Evolutionary conservation across 2,888 invertebrate species (phyloP), one percentile per base, ranked within the genome.

Genomic region (Cyaniris semiargus): DNA sequence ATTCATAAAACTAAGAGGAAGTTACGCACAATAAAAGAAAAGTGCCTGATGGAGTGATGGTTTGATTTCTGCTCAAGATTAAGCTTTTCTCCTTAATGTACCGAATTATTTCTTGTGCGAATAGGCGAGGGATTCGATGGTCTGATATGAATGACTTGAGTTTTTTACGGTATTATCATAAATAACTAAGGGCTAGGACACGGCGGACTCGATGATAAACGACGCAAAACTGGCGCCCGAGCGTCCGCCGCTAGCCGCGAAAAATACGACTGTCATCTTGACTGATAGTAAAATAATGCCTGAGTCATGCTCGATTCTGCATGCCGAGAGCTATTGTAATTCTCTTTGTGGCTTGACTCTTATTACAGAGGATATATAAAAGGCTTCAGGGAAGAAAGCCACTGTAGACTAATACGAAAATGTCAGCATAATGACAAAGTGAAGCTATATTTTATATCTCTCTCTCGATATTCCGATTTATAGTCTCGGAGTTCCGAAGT

Each of bases 201-300:
- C 84, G 85, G 86, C 85, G 83, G 85, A 88, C 87, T 88, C 86
- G 87, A 93, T 94, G 92, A 94, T 92, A 92, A 93, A 93, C 88
- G 92, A 92, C 84, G 85, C 80, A 78, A 83, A 88, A 88, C 80
- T 83, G 91, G 92, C 93, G 92, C 90, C 91, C 86, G 84, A 86
- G 85, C 89, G 92, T 88, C 93, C 90, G 89, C 88, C 89, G 88
- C 86, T 90, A 89, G 88, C 86, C 91, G 88, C 91, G 91, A 92
- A 94, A 94, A 93, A 94, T 90, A 91, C 89, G 88, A 91, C 89
- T 93, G 91, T 92, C 93, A 93, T 94, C 90, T 93, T 93, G 93
- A 93, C 88, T 90, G 92, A 93, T 93, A 90, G 89, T 88, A 87
- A 91, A 92, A 92, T 91, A 93, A 92, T 88, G 86, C 84, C 86